Conservation (phyloP, 1,140 invertebrate genomes). For the Gonatopus flavifemur region DNA sequence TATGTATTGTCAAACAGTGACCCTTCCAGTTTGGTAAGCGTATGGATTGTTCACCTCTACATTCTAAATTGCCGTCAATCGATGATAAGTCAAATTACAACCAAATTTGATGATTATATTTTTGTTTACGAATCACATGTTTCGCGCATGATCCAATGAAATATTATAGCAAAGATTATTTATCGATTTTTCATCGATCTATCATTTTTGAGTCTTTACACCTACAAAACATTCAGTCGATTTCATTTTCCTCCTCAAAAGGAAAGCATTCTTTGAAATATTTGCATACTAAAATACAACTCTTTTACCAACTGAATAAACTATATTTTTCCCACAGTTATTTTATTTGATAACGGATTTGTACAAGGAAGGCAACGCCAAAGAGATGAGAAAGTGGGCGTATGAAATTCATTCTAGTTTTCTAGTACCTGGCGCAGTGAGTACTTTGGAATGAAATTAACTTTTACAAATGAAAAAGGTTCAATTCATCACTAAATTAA, state of each 20-base stretch:
- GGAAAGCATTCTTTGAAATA: no score
- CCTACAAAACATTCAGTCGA: background rate
- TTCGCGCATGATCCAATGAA: no score
- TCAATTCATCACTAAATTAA: constrained; percentile 1
- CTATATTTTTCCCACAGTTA: constrained; percentile 65
- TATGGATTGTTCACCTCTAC: no score
- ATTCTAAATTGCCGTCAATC: no score
- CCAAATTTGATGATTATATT: no score
- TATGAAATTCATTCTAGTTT: constrained; percentile 98
- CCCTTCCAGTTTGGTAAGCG: constrained; percentile 73
- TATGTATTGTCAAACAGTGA: constrained; percentile 85
- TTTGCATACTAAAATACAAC: constrained; percentile 3
- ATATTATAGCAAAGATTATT: no score
- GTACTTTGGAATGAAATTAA: constrained; percentile 30
- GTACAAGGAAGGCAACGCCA: constrained; percentile 81
- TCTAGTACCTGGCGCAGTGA: constrained; percentile 83
- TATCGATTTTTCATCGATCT: background rate
- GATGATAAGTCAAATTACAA: no score
- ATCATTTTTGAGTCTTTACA: background rate
- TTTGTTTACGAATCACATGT: no score
- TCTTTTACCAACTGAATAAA: constrained; percentile 9
- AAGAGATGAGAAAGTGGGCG: constrained; percentile 94
- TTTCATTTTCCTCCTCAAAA: no score
- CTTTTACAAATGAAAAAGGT: constrained; percentile 4
- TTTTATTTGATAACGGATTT: constrained; percentile 87